phyloP scores from a whole-genome alignment of 2,888 invertebrate genomes.

The Pseudeuparius sepicola region DNA sequence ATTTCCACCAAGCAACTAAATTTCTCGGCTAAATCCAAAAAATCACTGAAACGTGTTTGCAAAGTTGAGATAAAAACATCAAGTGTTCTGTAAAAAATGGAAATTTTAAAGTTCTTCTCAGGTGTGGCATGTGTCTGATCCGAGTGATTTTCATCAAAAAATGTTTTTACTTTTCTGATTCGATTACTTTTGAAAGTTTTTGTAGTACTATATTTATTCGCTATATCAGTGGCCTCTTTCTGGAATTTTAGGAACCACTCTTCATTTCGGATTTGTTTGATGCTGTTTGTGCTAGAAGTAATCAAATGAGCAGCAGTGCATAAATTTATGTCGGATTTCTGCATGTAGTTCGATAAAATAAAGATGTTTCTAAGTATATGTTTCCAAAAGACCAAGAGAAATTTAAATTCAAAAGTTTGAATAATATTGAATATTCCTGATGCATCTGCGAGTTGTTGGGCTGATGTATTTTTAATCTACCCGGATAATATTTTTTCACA shows the following conservation, averaged over 20 bases:
- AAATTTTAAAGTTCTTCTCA: constrained; percentile 7
- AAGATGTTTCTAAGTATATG: background rate
- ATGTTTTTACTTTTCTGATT: too few relatives aligned
- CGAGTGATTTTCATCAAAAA: constrained; percentile 5
- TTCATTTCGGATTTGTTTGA: too few relatives aligned
- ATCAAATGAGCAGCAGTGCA: constrained; percentile 2
- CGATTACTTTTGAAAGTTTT: too few relatives aligned
- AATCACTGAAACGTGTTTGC: constrained; percentile 5
- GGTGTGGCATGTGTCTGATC: background rate
- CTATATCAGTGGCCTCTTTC: too few relatives aligned
- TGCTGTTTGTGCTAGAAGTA: constrained; percentile 4
- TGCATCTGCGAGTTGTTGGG: too few relatives aligned
- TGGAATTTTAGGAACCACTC: too few relatives aligned
- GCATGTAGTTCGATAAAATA: constrained; percentile 6
- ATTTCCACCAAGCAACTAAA: constrained; percentile 4
- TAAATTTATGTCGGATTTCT: constrained; percentile 2
- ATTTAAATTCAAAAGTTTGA: constrained; percentile 9
- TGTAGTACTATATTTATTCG: too few relatives aligned
- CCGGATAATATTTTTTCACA: constrained; percentile 3
- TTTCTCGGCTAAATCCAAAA: too few relatives aligned
- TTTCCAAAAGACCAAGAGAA: constrained; percentile 8
- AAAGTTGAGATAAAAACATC: constrained; percentile 6
- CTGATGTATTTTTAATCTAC: too few relatives aligned
- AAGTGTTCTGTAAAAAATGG: constrained; percentile 5
- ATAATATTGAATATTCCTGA: constrained; percentile 5